Evolutionary conservation across 2,888 invertebrate species (phyloP), one percentile per base, ranked within the genome.

Genomic region (Aethes cnicana): DNA sequence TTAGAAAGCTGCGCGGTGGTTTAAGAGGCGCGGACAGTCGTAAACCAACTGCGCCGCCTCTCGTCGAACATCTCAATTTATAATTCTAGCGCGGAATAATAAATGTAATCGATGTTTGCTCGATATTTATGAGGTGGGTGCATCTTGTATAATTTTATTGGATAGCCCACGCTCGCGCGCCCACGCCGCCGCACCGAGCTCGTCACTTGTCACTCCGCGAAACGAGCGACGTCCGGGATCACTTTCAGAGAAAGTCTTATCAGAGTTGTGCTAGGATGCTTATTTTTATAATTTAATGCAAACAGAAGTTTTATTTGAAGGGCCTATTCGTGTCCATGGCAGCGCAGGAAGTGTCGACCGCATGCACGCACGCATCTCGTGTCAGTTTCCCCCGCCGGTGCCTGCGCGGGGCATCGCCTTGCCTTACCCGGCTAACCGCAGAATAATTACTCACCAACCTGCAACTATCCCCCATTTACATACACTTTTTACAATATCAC

Each of bases 21-120:
- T 69, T 70, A 69, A 68, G 65, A 68, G 65, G 69, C 64, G 65
- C 64, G 66, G 70, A 69, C 73, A 72, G 72, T 75, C 77, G 78
- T 84, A 79, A 83, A 82, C 65, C 65, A 64, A 69, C 67, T 68
- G 66, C 64, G 59, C 54, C 58, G 54, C 58, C 58, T 49, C 53
- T 55, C 64, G 59, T 52, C 57, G 58, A 77, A 80, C 75, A 72
- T 77, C 81, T 84, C 74, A 77, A 84, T 84, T 79, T 80, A 81
- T 76, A 75, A 70, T 77, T 71, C 62, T 63, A 64, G 62, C 61
- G 65, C 61, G 68, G 47, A 23, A 61, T 69, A 75, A 78, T 80
- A 74, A 72, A 73, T 64, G 67, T 73, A 69, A 74, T 76, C 72
- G 67, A 72, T 71, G 68, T 69, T 63, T 62, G 58, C 64, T 62